These are phyloP conservation scores for Scaptomyza reducta DNA, from an alignment of 2,888 invertebrate genomes.

Conservation along the genomic window DNA sequence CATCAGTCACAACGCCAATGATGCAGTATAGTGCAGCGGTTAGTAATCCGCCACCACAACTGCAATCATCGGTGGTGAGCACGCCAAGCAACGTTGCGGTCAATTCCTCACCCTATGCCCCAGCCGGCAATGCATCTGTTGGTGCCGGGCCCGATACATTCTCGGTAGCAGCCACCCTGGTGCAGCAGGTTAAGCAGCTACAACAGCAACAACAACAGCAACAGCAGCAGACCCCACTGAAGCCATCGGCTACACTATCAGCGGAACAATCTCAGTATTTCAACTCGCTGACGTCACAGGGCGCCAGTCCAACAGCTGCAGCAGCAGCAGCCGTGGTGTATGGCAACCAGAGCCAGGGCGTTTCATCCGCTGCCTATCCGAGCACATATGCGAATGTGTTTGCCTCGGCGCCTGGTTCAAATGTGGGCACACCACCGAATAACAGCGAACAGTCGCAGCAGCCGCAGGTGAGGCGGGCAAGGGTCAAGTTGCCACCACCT, in stretches of 20 bases:
- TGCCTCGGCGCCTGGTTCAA: conserved; percentile 70
- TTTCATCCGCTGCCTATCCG: conserved; percentile 74
- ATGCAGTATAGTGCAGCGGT: conserved; percentile 82
- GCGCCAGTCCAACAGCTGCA: conserved; percentile 65
- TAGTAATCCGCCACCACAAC: conserved; percentile 72
- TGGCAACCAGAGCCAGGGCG: conserved; percentile 39
- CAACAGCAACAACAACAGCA: conserved; percentile 74
- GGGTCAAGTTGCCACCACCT: conserved; percentile 92
- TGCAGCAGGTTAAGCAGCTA: conserved; percentile 81
- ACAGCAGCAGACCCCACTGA: conserved; percentile 85
- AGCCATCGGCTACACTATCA: conserved; percentile 86
- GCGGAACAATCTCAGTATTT: conserved; percentile 88
- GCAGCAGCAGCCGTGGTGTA: conserved; percentile 56
- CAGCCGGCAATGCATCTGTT: conserved; percentile 17
- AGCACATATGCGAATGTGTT: conserved; percentile 83
- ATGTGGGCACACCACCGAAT: conserved; percentile 51
- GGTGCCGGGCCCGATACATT: conserved; percentile 69
- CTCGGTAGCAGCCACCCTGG: conserved; percentile 79
- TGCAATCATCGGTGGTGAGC: conserved; percentile 60
- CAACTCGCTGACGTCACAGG: conserved; percentile 84
- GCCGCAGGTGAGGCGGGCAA: conserved; percentile 85
- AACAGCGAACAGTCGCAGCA: conserved; percentile 73
- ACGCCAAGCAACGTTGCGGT: conserved; percentile 44
- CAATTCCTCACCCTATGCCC: conserved; percentile 54
- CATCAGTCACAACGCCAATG: conserved; percentile 73